Evolutionary conservation across 2,888 invertebrate genomes (phyloP), one percentile per base, ranked within the genome.

Genomic region (Pollenia griseotomentosa): DNA sequence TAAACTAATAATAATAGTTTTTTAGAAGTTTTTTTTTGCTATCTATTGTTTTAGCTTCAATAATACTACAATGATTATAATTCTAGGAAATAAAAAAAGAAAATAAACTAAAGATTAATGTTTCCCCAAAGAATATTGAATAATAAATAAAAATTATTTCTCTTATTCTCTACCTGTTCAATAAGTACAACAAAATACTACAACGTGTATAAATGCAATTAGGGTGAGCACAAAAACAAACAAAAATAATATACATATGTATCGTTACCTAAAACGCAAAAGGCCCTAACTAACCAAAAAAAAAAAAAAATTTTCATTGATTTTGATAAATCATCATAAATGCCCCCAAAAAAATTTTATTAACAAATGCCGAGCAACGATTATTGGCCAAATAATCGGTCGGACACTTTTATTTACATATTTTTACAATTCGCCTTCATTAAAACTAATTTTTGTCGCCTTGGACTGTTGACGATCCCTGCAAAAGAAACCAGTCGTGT

Each of bases 61-160:
- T n/a, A 33, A n/a, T 11, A 51, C 77, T 33, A 66, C 55, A 57
- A 42, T n/a, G 51, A 71, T 55, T 46, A 68, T 51, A 74, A 57
- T 78, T 83, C 78, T 66, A 77, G 33, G 80, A 81, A 83, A 75
- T 66, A 55, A 23, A 73, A 73, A 33, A 44, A 66, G 46, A 74
- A 80, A 63, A n/a, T 53, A 57, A 77, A 70, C 65, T 55, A 46
- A 85, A 79, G 55, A 78, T 75, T 70, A 75, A 80, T 85, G 61
- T 75, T 80, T 85, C 74, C 79, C 74, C 16, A 85, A 75, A 80
- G 80, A 85, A 81, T 73, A 79, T 74, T 74, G 73, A 79, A 70
- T 75, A 80, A 81, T 75, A 63, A 81, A 81, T 85, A 53, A 23
- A 75, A 61, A 48, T 79, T 53, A 55, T 46, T 57, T 73, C 12